A percentile compares a stretch with the other conserved stretches of the same genome.
These are phyloP conservation scores for Acrocyrtus sp. DNA, from an alignment of 2,888 invertebrate genomes.

Conservation along the genomic window DNA sequence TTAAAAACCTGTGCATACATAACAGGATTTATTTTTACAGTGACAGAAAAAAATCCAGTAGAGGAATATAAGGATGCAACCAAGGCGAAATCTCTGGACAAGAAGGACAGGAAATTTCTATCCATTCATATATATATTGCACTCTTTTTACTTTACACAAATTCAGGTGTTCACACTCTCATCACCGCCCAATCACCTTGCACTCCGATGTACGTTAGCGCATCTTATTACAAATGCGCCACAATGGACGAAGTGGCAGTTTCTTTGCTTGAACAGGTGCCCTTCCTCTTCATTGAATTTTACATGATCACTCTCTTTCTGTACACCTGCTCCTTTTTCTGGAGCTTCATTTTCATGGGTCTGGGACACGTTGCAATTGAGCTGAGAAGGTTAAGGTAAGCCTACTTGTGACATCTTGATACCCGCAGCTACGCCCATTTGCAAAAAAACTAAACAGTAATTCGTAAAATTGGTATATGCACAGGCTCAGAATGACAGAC, in stretches of 20 bases:
- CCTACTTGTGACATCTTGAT: neutral
- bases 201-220: slow-evolving; percentile 12
- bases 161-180: slow-evolving; percentile 12
- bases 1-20: too few species aligned
- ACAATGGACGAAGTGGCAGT: neutral
- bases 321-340: slow-evolving; percentile 21
- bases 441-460: neutral
- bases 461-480: neutral
- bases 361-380: neutral
- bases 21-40: too few species aligned
- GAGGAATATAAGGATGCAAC: neutral
- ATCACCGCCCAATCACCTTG: slow-evolving; percentile 6
- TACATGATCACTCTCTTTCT: slow-evolving; percentile 28
- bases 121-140: neutral
- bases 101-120: neutral
- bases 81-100: neutral
- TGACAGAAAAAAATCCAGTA: too few species aligned
- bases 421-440: neutral
- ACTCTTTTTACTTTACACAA: slow-evolving; percentile 4
- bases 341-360: slow-evolving; percentile 27
- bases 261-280: neutral
- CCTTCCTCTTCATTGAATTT: slow-evolving; percentile 19
- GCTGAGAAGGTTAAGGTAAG: slow-evolving; percentile 10
- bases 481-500: neutral
- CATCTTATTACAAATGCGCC: slow-evolving; percentile 3